Evolutionary conservation across 2,113 vertebrate genomes (phyloP), one percentile per base, ranked within the genome.

Genomic region (Apodemus sylvaticus): DNA sequence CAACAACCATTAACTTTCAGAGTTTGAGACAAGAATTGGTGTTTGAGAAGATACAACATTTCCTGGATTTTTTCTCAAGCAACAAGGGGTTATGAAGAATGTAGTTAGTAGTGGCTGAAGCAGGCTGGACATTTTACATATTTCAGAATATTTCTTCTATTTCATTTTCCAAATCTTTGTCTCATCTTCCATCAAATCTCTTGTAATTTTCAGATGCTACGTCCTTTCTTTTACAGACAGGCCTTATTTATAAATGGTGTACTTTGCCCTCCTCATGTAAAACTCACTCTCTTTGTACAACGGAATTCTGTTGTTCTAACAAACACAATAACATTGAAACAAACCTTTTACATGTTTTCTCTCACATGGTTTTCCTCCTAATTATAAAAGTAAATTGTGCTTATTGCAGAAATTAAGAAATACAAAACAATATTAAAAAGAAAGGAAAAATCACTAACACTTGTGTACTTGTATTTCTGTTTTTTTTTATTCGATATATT

Each of bases 331-430:
- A 92, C 14, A 86, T 60, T 94, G 60, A 89, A 91, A 91, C 58
- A 95, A 83, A 26, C n/a, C 45, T 96, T 91, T 86, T 78, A 96
- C 62, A 96, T 86, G 51, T 94, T 87, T 76, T 93, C 64, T 85
- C 92, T 95, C 93, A 70, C 68, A 96, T 95, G 93, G 90, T 78
- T 55, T 87, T 96, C 94, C 31, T 79, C 89, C 74, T 93, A 94
- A 95, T 95, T 93, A 95, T 76, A 87, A 96, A 97, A 92, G 86
- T 90, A 97, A 95, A 58, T 91, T 90, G 93, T 42, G 70, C 24
- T 95, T 97, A 89, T 83, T 94, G 45, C 62, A 71, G 64, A 93
- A 96, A 89, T 79, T 77, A 74, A 42, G 24, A 96, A 95, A 94
- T 96, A 95, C 36, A 96, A 93, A 95, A 34, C 19, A 79, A 29